Evolutionary conservation across 2,113 vertebrate species (phyloP).

Genomic region (Cyprinodon tularosa): DNA sequence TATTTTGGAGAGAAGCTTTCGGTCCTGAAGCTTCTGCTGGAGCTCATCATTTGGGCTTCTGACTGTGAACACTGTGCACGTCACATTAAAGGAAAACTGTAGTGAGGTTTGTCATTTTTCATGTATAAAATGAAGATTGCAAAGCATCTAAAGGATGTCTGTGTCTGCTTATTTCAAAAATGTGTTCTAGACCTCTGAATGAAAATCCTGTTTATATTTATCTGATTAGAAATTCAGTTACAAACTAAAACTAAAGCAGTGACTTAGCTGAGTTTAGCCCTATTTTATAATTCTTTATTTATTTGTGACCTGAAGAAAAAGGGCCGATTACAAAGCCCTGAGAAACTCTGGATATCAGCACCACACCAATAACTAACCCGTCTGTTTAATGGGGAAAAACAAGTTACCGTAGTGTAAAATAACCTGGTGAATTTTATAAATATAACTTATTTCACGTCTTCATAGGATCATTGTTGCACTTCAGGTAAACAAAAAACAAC

Average conservation of each 20-base stretch:
- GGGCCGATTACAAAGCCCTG: neutral
- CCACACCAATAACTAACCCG: neutral
- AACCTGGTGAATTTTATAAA: too few species aligned
- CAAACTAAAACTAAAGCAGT: neutral
- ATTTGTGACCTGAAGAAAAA: neutral
- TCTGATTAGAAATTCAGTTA: neutral
- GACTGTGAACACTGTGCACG: neutral
- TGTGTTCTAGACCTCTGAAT: neutral
- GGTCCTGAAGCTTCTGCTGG: neutral
- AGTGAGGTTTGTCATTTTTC: neutral
- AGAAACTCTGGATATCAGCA: neutral
- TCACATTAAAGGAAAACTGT: neutral
- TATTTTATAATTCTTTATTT: neutral
- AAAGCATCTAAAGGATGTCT: neutral
- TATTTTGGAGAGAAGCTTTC: neutral
- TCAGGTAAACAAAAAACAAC: neutral
- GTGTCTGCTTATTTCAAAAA: neutral
- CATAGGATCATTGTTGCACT: neutral
- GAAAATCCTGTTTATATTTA: neutral
- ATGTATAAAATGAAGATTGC: neutral
- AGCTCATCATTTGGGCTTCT: neutral
- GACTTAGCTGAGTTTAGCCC: neutral
- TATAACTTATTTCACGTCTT: neutral
- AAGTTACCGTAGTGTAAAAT: neutral
- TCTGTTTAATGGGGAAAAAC: neutral